These are phyloP conservation scores for Caenorhabditis doughertyi DNA, from an alignment of 2,888 invertebrate species.

Conservation along the genomic window DNA sequence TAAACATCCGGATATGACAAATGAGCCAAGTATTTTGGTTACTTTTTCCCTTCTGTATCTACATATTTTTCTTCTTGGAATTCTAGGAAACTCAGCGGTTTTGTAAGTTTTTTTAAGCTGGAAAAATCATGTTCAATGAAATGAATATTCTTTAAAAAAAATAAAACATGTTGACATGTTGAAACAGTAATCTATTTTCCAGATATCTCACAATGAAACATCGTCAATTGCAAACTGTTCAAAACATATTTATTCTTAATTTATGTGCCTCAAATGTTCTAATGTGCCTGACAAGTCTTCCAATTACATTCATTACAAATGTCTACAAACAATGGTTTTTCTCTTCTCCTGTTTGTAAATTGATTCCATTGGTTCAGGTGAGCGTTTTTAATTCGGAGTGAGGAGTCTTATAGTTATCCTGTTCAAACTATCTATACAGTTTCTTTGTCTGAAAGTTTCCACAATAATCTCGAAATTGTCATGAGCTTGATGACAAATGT, in stretches of 20 bases:
- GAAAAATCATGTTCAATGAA: no score
- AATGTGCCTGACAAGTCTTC: constrained; percentile 93
- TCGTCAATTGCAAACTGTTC: constrained; percentile 77
- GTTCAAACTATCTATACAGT: no score
- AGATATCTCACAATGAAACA: constrained; percentile 71
- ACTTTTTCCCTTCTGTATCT: constrained; percentile 77
- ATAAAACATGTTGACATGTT: neutral
- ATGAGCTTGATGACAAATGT: no score
- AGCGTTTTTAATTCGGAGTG: no score
- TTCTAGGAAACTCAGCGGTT: constrained; percentile 73
- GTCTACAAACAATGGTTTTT: constrained; percentile 94
- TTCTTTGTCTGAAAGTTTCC: no score
- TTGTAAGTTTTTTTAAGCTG: constrained; percentile 65
- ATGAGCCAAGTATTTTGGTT: constrained; percentile 72
- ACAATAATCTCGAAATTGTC: no score
- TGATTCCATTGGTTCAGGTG: constrained; percentile 94
- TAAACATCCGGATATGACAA: constrained; percentile 79
- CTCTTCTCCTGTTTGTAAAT: constrained; percentile 92
- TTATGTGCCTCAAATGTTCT: constrained; percentile 95
- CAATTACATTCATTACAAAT: constrained; percentile 95
- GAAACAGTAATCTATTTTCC: constrained; percentile 5
- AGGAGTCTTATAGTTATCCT: no score
- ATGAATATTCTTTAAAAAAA: neutral
- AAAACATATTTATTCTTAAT: constrained; percentile 95
- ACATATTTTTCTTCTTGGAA: constrained; percentile 75